Evolutionary conservation across 2,797 vertebrate genomes (phyloP), one percentile per base, ranked within the genome.

Genomic region (Anomalospiza imberbis): DNA sequence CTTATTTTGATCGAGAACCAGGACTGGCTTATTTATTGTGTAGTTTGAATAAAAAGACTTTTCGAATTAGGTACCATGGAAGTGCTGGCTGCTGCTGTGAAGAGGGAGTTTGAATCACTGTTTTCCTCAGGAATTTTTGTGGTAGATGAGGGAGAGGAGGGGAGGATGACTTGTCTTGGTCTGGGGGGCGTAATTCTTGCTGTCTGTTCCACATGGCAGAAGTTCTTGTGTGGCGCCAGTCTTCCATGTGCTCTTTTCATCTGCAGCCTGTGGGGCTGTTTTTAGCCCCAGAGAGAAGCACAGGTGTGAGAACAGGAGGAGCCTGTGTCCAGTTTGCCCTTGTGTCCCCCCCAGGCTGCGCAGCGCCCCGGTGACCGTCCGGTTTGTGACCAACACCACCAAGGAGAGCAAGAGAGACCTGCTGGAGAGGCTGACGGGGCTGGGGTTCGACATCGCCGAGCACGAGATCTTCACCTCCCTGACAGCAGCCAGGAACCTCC

Each of bases 351-450:
- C 31, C 95, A 99, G 99, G 95, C 97, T 99, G 75, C 98, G 99
- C 8, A 62, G 92, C 8, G 95, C 99, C 38, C 97, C 98, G 0
- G 96, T 99, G 8, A 92, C 97, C 13, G 96, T 99, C 76, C 98
- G 98, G 34, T 99, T 99, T 96, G 99, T 99, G 88, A 99, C 99
- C 17, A 99, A 99, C 96, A 99, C 99, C 2, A 99, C 99, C 1
- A 99, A 99, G 94, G 99, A 99, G 91, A 99, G 98, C 96, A 99
- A 99, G 96, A 97, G 96, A 91, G 98, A 97, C 76, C 97, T 99
- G 70, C 86, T 99, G 92, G 98, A 98, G 81, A 97, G 99, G 75
- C 96, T 99, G 94, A 97, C 88, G 1, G 96, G 92, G 26, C 96
- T 99, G 84, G 97, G 98, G 7, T 99, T 99, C 89, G 97, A 99